Base-by-base conservation (phyloP, 2,888 invertebrate species). In the Hydriomena furcata region DNA sequence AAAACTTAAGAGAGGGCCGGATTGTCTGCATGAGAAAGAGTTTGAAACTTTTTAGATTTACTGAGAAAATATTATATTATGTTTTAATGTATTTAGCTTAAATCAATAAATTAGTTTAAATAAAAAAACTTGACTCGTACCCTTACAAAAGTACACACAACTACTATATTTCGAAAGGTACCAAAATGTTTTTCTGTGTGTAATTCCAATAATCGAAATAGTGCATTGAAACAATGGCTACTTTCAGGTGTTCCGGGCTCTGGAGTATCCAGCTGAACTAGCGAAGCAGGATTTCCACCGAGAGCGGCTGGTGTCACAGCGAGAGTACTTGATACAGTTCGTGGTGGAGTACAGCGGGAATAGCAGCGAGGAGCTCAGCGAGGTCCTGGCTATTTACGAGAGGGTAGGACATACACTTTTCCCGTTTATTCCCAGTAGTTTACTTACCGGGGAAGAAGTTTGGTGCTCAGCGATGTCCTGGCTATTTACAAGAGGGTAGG, bases 221-320 rank as follows among this genome's bases (percentile, higher is more conserved):
- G n/a, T n/a, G n/a, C 13, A 30, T 8, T 30, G 10, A 25, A n/a
- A 28, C 5, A 23, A 17, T 17, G 17, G 0, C 47, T 49, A 42
- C 61, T 49, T 75, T 20, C 73, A 96, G 96, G 93, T 96, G 48
- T 96, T 96, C 72, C 93, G 94, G 31, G 93, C 93, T 36, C 88
- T 96, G 52, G 96, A 96, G 80, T 92, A 94, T 66, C 95, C 96
- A 1, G 94, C 94, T 0, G 96, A 96, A 85, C 79, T 94, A 66
- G 91, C 92, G 6, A 93, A 94, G 61, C 91, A 95, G 61, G 87
- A 91, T 52, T 92, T 91, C 65, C 91, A 94, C 45, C 89, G 92
- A 65, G 86, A 91, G 44, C 90, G 93, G 54, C 88, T 95, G 1
- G 84, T 91, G 42, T 84, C 84, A 3, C 92, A 93, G 61, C 83